Base-by-base conservation (phyloP, 2,113 vertebrate species). In the Daubentonia madagascariensis region DNA sequence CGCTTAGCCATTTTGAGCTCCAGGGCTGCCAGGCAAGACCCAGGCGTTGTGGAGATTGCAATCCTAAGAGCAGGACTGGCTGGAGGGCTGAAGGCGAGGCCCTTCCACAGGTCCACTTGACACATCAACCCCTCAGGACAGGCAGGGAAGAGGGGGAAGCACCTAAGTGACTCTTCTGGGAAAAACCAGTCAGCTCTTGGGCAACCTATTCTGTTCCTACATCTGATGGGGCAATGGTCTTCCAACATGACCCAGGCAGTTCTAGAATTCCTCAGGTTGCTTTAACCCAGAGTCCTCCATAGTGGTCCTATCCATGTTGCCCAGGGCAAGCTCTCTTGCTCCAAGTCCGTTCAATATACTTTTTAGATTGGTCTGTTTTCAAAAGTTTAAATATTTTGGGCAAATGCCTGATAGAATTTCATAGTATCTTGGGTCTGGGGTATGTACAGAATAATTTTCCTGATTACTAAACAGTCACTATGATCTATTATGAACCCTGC, bases 121-220 rank as follows among this genome's bases (percentile, higher is more conserved):
- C 40, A 54, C 40, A 52, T 18, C 4, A 5, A 72, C 13, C 28
- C 35, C 20, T 75, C 18, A 40, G 40, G 45, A 54, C 32, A 17
- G 30, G 8, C 0, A 35, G 67, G 25, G 30, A 8, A 20, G 6
- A 0, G 59, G 67, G 22, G 22, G 25, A 10, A 61, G 23, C 25
- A 7, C 22, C 0, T 2, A 17, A 17, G 8, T 9, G 65, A 50
- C 2, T 5, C 65, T 40, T 50, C n/a, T 10, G n/a, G 37, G 57
- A 86, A 86, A 86, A 86, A 50, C 7, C 10, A 43, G 9, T n/a
- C 10, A 13, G 57, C 43, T 16, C 50, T 43, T 9, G 43, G 25
- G 23, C 28, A 23, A 20, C 14, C n/a, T 79, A 35, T 59, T 37
- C 81, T 35, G 40, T 70, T 23, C 61, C 63, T 43, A 28, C n/a